phyloP scores from a whole-genome alignment of 1,140 invertebrate genomes.

The Megathymus violae region DNA sequence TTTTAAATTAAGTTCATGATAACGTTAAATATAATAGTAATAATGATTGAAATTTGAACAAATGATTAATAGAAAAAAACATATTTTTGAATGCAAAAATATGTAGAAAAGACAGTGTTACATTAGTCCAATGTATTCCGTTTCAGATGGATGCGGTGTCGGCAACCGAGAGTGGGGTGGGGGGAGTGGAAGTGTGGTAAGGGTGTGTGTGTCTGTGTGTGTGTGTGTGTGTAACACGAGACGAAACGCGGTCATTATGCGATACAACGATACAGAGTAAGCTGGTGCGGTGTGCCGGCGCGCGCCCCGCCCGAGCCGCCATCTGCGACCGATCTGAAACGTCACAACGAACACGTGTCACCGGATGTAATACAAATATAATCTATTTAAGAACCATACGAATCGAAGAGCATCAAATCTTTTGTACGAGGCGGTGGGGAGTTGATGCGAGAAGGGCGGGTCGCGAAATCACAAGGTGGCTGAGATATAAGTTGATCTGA shows the following conservation, averaged over 20 bases:
- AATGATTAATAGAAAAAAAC: conserved; percentile 31
- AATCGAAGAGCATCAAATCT: too few species aligned
- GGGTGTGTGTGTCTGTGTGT: too few species aligned
- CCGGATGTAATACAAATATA: too few species aligned
- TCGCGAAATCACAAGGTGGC: too few species aligned
- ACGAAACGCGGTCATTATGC: conserved; percentile 86
- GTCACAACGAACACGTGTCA: too few species aligned
- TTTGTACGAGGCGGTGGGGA: too few species aligned
- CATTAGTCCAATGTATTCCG: conserved; percentile 32
- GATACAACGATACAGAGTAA: too few species aligned
- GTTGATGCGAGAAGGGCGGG: too few species aligned
- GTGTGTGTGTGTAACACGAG: conserved; percentile 88
- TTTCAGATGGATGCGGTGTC: conserved; percentile 12
- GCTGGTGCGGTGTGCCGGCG: conserved; percentile 87
- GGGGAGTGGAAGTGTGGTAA: too few species aligned
- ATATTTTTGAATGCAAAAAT: conserved; percentile 30
- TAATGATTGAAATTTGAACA: conserved; percentile 25
- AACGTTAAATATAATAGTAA: conserved; percentile 25
- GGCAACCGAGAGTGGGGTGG: neutral
- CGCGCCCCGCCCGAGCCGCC: conserved; percentile 90
- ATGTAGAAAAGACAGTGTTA: conserved; percentile 26
- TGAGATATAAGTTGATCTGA: too few species aligned
- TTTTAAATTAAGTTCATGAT: conserved; percentile 22
- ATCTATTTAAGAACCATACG: too few species aligned
- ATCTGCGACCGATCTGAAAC: conserved; percentile 49